Conservation (phyloP, 2,113 vertebrate genomes). For the Amia ocellicauda region DNA sequence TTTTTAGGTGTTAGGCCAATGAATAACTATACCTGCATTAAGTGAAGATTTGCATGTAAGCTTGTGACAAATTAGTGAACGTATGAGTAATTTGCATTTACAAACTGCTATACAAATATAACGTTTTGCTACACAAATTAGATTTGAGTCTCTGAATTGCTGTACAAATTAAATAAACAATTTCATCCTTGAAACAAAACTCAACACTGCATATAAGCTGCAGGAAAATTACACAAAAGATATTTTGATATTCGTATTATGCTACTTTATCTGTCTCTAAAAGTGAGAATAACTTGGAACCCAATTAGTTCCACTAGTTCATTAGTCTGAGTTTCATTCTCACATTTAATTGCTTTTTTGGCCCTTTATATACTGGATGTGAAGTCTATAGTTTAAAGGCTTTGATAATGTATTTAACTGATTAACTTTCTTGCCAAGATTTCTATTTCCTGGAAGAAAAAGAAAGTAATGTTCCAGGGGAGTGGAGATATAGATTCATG, state of each 20-base stretch:
- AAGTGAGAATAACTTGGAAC: constrained; percentile 5
- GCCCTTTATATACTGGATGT: not conserved
- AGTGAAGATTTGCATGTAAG: no score
- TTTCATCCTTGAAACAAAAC: not conserved
- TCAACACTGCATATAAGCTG: not conserved
- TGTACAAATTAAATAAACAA: not conserved
- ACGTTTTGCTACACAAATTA: no score
- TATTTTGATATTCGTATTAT: not conserved
- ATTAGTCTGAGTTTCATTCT: constrained; percentile 7
- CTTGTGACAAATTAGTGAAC: no score
- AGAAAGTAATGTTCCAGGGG: not conserved
- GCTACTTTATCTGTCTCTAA: not conserved
- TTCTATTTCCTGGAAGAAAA: not conserved
- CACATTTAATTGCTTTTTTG: not conserved
- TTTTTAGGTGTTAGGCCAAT: no score
- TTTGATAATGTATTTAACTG: constrained; percentile 2
- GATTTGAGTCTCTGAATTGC: no score
- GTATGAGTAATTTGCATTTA: no score
- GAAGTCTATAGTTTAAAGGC: not conserved
- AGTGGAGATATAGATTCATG: not conserved
- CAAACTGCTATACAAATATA: no score
- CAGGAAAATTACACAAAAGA: not conserved
- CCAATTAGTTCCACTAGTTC: constrained; percentile 5
- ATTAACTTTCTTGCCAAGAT: not conserved
- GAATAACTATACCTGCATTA: no score